Evolutionary conservation across 2,888 invertebrate genomes (phyloP), one percentile per base, ranked within the genome.

Genomic region (Hirtodrosophila histrioides): DNA sequence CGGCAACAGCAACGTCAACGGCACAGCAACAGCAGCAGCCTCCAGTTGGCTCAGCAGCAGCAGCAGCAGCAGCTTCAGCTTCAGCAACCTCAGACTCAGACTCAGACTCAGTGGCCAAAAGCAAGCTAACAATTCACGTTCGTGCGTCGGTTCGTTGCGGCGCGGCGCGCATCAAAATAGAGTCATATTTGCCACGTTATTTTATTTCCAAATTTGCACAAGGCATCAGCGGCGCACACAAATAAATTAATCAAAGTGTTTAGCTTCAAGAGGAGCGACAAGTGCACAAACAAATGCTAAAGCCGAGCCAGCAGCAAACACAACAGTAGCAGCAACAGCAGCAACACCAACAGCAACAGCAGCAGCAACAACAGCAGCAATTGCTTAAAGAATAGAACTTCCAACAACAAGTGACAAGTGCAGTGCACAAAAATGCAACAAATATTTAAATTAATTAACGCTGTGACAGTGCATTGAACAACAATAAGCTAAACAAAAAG

Each of bases 61-160:
- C 56, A 49, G 35, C 53, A 45, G 33, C 57, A 35, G 17, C 51
- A 58, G 51, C 45, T 23, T 29, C 63, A 46, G 31, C 36, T 27
- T 46, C 64, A 56, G 62, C 65, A 64, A 60, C 55, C 74, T 68
- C 85, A 74, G 70, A 66, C 48, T 64, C 69, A 69, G 72, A 60
- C 86, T 64, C 75, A 82, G 82, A 65, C 73, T 80, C 76, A 80
- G 80, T 80, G 79, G 86, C 79, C 80, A 80, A 82, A 86, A 86
- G 83, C 86, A 69, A 86, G 86, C 78, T 68, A 79, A 65, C 86
- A 77, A 82, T 86, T 75, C 80, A 68, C 75, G 82, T 82, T 86
- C 88, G 83, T 87, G 86, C 86, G 88, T 86, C 86, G 88, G 88
- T 82, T 78, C 76, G 85, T 86, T 83, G 79, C 85, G 74, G 84